Percentiles rank a stretch among this genome's conserved stretches.
Conservation (phyloP, 2,888 invertebrate genomes). For the Barypeithes pellucidus region DNA sequence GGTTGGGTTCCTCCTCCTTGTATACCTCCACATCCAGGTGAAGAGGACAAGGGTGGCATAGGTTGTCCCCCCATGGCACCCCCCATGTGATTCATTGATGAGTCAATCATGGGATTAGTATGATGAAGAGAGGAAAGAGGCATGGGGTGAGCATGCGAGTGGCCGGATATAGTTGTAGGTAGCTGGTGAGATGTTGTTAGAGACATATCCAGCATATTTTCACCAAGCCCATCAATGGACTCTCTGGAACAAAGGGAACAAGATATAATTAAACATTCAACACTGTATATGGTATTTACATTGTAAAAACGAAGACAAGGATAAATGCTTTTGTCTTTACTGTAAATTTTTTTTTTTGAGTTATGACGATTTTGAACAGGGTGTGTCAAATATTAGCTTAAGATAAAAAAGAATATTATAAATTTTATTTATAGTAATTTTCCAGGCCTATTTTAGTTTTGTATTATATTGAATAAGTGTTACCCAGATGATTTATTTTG, state of each 20-base stretch:
- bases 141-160: slow-evolving; percentile 74
- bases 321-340: no score
- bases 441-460: no score
- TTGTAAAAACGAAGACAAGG: no score
- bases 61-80: slow-evolving; percentile 70
- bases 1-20: slow-evolving; percentile 67
- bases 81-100: slow-evolving; percentile 70
- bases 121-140: slow-evolving; percentile 63
- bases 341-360: no score
- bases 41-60: slow-evolving; percentile 73
- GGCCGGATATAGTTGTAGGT: slow-evolving; percentile 71
- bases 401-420: no score
- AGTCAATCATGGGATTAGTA: slow-evolving; percentile 66
- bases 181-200: slow-evolving; percentile 70
- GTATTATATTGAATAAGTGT: no score
- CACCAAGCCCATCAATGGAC: slow-evolving; percentile 73
- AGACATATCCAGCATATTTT: slow-evolving; percentile 71
- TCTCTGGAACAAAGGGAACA: slow-evolving; percentile 64
- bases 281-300: no score
- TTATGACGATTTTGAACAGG: no score
- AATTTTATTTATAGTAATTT: no score
- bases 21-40: slow-evolving; percentile 74
- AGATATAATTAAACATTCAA: neutral
- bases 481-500: no score
- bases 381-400: no score